A percentile compares a stretch with the other conserved stretches of the same genome.
phyloP scores from a whole-genome alignment of 2,113 vertebrate genomes.

The Pituophis catenifer region DNA sequence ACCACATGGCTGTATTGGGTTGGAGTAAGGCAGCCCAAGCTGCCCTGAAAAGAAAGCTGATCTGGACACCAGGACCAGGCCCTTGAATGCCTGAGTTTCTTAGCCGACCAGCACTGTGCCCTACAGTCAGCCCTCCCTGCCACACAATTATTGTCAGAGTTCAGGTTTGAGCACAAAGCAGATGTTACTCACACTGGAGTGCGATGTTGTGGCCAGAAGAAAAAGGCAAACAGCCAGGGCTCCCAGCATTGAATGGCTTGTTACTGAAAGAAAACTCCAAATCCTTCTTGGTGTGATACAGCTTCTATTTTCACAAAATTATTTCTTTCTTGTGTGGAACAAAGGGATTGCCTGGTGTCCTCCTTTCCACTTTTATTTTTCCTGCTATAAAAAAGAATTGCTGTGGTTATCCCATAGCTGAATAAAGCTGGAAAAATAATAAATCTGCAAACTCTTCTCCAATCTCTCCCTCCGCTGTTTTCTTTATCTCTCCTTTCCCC shows the following conservation, averaged over 20 bases:
- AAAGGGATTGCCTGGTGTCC: not conserved
- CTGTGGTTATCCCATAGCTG: not conserved
- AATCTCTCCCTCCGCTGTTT: not conserved
- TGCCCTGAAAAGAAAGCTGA: too few relatives aligned
- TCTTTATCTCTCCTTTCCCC: not conserved
- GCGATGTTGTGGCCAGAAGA: conserved; percentile 23
- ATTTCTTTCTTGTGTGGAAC: not conserved
- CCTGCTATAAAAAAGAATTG: not conserved
- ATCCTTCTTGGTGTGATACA: not conserved
- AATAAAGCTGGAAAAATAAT: not conserved
- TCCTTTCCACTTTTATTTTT: not conserved
- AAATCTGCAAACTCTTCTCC: not conserved
- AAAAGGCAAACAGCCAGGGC: conserved; percentile 41
- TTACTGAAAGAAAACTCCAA: not conserved
- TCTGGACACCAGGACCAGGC: not conserved
- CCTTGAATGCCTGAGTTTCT: not conserved
- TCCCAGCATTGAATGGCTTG: not conserved
- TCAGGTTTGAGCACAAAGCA: not conserved
- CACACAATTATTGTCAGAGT: not conserved
- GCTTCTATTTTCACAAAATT: not conserved
- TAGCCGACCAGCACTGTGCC: not conserved
- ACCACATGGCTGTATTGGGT: too few relatives aligned
- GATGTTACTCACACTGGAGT: conserved; percentile 52
- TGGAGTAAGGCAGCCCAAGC: too few relatives aligned
- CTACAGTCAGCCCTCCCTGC: not conserved